These are phyloP conservation scores for Morone chrysops DNA, from an alignment of 2,113 vertebrate species.

Conservation along the genomic window DNA sequence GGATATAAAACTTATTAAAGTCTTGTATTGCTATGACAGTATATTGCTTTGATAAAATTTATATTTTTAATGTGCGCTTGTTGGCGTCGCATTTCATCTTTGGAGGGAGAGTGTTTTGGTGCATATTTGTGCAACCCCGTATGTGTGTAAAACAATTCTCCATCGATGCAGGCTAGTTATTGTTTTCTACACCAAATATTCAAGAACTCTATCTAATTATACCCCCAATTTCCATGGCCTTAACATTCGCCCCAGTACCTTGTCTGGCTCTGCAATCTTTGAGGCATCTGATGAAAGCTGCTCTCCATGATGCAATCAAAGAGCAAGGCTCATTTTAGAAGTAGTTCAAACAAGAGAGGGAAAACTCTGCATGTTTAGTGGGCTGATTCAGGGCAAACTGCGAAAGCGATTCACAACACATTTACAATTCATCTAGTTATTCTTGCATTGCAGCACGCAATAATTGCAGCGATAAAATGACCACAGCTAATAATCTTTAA, in stretches of 20 bases:
- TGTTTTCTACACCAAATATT: slow-evolving; percentile 62
- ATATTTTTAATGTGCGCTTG: slow-evolving; percentile 54
- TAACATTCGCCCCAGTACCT: slow-evolving; percentile 64
- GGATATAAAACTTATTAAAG: slow-evolving; percentile 64
- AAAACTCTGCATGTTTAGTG: slow-evolving; percentile 69
- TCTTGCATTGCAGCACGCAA: slow-evolving; percentile 73
- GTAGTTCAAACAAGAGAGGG: slow-evolving; percentile 73
- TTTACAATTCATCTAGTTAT: slow-evolving; percentile 68
- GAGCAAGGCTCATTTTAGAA: slow-evolving; percentile 78
- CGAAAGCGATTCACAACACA: slow-evolving; percentile 59
- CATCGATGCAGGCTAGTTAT: slow-evolving; percentile 50
- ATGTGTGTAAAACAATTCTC: slow-evolving; percentile 42
- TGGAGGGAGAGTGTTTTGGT: slow-evolving; percentile 6
- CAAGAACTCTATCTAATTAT: slow-evolving; percentile 66
- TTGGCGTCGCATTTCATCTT: slow-evolving; percentile 8
- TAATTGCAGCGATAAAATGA: slow-evolving; percentile 78
- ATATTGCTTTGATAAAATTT: slow-evolving; percentile 62
- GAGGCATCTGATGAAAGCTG: slow-evolving; percentile 79
- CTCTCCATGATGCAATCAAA: slow-evolving; percentile 81
- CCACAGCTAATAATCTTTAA: slow-evolving; percentile 76
- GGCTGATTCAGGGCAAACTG: slow-evolving; percentile 69
- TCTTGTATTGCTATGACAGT: slow-evolving; percentile 21
- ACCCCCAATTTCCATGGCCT: slow-evolving; percentile 52
- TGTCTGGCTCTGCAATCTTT: slow-evolving; percentile 74
- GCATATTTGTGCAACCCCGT: slow-evolving; percentile 1